phyloP scores from a whole-genome alignment of 2,113 vertebrate species.

The Cephalopterus ornatus region DNA sequence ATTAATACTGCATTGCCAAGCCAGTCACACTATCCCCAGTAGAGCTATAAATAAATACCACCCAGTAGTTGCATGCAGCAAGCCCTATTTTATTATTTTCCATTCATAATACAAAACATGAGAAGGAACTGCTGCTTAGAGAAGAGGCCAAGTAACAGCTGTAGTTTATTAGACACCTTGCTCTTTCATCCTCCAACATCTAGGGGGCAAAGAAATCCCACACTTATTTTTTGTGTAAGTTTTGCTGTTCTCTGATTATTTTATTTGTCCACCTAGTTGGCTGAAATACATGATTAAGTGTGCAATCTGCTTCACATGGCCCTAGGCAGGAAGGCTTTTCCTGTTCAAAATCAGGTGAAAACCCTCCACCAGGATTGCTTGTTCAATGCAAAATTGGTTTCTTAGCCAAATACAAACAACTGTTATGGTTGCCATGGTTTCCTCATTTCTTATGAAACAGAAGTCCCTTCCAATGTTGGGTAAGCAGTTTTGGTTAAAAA shows the following conservation, averaged over 20 bases:
- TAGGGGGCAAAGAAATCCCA: not conserved
- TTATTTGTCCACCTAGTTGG: not conserved
- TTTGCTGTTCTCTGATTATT: not conserved
- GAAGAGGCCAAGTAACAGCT: not conserved
- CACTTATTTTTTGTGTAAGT: not conserved
- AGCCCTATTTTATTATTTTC: conserved; percentile 51
- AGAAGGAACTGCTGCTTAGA: not conserved
- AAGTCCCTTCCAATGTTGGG: not conserved
- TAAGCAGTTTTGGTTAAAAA: not conserved
- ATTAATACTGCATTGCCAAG: conserved; percentile 44
- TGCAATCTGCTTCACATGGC: not conserved
- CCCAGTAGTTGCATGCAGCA: conserved; percentile 26
- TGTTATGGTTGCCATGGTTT: conserved; percentile 38
- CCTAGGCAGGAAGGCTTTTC: not conserved
- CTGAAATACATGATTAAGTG: not conserved
- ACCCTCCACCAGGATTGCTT: not conserved
- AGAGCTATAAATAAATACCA: conserved; percentile 63
- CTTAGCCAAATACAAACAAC: conserved; percentile 33
- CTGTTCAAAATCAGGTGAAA: not conserved
- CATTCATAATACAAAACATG: conserved; percentile 45
- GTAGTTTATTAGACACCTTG: not conserved
- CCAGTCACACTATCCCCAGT: conserved; percentile 30
- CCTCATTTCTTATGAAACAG: conserved; percentile 5
- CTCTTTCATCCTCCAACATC: not conserved
- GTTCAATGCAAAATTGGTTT: conserved; percentile 7